Evolutionary conservation across 2,888 invertebrate genomes (phyloP), one percentile per base, ranked within the genome.

Genomic region (Philonicus albiceps): DNA sequence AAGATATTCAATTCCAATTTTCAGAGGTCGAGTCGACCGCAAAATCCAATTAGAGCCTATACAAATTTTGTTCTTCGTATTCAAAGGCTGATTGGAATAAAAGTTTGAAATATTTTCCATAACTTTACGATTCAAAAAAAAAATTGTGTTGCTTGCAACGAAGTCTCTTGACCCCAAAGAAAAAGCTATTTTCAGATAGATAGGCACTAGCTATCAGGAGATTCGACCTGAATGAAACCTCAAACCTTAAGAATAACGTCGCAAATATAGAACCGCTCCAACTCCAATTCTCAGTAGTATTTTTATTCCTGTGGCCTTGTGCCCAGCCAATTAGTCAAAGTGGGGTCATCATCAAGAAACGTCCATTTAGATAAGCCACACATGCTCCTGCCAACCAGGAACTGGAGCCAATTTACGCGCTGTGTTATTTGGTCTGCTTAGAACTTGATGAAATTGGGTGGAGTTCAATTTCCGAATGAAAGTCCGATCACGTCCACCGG

Each of bases 261-360:
- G 22, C n/a, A n/a, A 40, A n/a, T n/a, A 40, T 76, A 27, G 31
- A 7, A 76, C 1, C 40, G n/a, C 31, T 40, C n/a, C 4, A 6
- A 40, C 13, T 72, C 43, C 30, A 16, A 8, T 7, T 40, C 16
- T 73, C 43, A 37, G 72, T 72, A 19, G 40, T 27, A 43, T 73
- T 84, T 84, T 40, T 40, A 43, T 30, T 73, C 43, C 72, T 27
- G 11, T 31, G 73, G 43, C 55, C 55, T 22, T 22, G 19, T 73
- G 72, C 40, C 72, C 73, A 40, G 43, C 73, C 84, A 84, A 84
- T 84, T 84, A 84, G 84, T 84, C 73, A 49, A 40, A 84, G 31
- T 84, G 84, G 73, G 73, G 84, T 43, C 72, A 84, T 84, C 84
- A 13, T 30, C 34, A 22, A 40, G 84, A 40, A 31, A 31, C 40